Conservation (phyloP, 2,797 vertebrate genomes). For the Falco peregrinus region DNA sequence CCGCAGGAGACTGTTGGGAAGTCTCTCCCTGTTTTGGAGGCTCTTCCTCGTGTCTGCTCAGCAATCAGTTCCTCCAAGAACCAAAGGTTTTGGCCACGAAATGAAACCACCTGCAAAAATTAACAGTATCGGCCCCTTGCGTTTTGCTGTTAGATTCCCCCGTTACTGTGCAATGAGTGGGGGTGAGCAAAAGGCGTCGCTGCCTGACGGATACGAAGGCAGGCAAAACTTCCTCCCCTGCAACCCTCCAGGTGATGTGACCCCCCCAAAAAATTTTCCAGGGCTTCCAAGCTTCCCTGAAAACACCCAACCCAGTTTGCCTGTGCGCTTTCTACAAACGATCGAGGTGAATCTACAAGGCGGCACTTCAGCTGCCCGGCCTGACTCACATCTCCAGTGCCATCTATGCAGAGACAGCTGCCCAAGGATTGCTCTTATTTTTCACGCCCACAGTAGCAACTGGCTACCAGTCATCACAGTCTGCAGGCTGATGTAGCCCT, state of each 20-base stretch:
- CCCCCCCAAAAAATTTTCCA: neutral
- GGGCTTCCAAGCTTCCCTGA: neutral
- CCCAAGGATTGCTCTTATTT: conserved; percentile 62
- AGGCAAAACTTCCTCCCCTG: neutral
- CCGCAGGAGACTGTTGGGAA: neutral
- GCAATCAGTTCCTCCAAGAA: neutral
- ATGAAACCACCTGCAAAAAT: neutral
- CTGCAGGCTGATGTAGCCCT: neutral
- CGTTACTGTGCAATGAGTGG: accelerated
- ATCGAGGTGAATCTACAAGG: neutral
- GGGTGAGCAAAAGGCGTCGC: accelerated
- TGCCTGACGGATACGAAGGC: accelerated
- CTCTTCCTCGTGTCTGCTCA: neutral
- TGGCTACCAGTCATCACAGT: conserved; percentile 19
- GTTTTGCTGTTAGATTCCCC: neutral
- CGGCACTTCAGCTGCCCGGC: neutral
- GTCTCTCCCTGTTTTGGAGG: neutral
- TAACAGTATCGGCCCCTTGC: neutral
- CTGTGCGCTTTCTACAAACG: accelerated
- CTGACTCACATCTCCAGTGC: conserved; percentile 48
- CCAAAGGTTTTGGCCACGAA: neutral
- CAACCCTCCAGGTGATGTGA: accelerated
- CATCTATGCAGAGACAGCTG: conserved; percentile 49
- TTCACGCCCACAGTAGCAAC: conserved; percentile 64
- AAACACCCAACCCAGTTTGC: accelerated